Evolutionary conservation across 1,140 invertebrate genomes (phyloP).

Genomic region (Achroia grisella): DNA sequence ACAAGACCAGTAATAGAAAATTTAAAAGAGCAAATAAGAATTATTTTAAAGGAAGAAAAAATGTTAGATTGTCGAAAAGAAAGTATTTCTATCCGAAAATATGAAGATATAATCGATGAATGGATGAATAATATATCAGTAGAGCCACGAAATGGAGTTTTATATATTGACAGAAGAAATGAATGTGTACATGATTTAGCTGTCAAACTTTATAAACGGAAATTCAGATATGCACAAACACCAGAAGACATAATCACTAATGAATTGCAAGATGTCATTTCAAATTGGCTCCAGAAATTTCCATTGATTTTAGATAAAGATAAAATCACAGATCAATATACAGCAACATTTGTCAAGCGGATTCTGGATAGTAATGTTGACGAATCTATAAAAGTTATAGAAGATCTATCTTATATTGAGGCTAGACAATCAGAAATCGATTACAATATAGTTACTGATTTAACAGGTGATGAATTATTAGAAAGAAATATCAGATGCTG

Average conservation of each 20-base stretch:
- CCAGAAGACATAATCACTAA: not conserved
- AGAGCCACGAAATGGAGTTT: not conserved
- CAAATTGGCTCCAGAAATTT: not conserved
- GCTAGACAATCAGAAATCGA: not conserved
- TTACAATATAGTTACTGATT: no score
- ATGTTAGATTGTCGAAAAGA: not conserved
- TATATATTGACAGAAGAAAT: not conserved
- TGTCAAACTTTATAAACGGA: not conserved
- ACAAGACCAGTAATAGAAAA: not conserved
- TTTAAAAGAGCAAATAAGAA: not conserved
- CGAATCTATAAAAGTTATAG: not conserved
- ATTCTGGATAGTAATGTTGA: not conserved
- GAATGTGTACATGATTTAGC: not conserved
- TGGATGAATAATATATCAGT: not conserved
- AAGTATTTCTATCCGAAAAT: not conserved
- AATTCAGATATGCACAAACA: not conserved
- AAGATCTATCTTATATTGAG: not conserved
- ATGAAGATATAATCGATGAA: not conserved
- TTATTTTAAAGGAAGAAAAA: not conserved
- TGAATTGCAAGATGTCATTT: not conserved
- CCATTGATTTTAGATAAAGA: not conserved
- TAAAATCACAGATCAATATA: not conserved
- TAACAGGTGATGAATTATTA: not conserved
- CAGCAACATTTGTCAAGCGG: not conserved
- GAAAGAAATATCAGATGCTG: no score